phyloP scores from a whole-genome alignment of 2,113 vertebrate species.

The Tichodroma muraria region DNA sequence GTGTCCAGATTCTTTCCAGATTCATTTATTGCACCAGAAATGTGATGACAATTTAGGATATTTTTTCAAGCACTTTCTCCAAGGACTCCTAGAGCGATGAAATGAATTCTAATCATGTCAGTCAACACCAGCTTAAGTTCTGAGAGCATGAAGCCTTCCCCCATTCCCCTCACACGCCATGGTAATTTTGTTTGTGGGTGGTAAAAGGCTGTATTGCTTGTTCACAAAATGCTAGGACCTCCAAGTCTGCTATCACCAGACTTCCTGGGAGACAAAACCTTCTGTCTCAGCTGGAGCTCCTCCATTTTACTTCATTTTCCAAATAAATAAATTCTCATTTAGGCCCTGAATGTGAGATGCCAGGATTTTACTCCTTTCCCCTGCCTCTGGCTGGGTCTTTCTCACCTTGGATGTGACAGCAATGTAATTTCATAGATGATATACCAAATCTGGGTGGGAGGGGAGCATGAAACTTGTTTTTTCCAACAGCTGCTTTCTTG shows the following conservation, averaged over 20 bases:
- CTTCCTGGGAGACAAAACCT: not conserved
- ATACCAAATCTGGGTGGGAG: not conserved
- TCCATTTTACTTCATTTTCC: not conserved
- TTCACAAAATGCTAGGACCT: not conserved
- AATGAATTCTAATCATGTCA: not conserved
- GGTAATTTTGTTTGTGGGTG: not conserved
- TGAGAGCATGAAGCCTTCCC: not conserved
- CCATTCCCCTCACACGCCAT: not conserved
- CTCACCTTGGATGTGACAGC: not conserved
- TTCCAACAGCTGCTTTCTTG: not conserved
- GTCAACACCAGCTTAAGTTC: not conserved
- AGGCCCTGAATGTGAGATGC: not conserved
- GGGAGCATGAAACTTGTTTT: not conserved
- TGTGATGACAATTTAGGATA: not conserved
- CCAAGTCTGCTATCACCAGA: not conserved
- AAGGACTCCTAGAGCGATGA: not conserved
- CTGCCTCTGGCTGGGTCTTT: not conserved
- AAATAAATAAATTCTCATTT: not conserved
- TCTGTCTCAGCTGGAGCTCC: not conserved
- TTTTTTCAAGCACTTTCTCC: not conserved
- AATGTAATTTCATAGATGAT: not conserved
- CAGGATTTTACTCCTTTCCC: not conserved
- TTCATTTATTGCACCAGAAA: not conserved
- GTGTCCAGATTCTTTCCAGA: not conserved
- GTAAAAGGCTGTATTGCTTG: not conserved